These are phyloP conservation scores for Pristionchus japonicus DNA, from an alignment of 2,888 invertebrate genomes.

Conservation along the genomic window DNA sequence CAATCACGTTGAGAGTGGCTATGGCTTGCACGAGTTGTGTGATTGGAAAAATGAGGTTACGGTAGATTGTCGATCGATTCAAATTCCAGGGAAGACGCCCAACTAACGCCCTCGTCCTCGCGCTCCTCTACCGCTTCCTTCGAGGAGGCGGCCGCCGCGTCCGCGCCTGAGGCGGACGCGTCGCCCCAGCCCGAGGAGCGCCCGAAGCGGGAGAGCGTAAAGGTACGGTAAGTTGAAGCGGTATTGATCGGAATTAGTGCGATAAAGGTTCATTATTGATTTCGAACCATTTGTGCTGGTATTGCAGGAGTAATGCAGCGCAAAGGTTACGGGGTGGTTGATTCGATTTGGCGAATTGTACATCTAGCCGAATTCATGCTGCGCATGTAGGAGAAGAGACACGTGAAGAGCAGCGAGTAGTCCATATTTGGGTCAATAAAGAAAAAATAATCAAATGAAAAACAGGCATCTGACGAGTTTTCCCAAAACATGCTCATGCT, in stretches of 20 bases:
- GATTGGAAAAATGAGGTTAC: not conserved
- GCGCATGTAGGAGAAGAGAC: not conserved
- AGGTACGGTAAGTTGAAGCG: not conserved
- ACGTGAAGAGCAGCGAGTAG: not conserved
- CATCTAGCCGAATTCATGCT: too few species aligned
- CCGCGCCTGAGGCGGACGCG: too few species aligned
- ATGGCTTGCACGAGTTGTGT: not conserved
- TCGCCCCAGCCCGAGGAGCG: too few species aligned
- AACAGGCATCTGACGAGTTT: too few species aligned
- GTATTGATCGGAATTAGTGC: not conserved
- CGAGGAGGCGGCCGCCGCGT: too few species aligned
- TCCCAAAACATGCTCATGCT: too few species aligned
- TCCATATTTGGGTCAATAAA: too few species aligned
- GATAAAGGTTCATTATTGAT: not conserved
- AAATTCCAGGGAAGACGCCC: not conserved
- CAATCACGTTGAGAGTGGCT: too few species aligned
- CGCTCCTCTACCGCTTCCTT: constrained; percentile 27
- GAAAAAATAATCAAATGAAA: too few species aligned
- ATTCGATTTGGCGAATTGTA: too few species aligned
- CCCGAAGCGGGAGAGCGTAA: not conserved
- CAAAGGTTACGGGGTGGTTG: too few species aligned
- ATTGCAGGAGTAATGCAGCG: too few species aligned
- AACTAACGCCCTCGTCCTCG: constrained; percentile 33
- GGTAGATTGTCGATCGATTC: not conserved
- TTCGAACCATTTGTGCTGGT: not conserved